These are phyloP conservation scores for Pithys albifrons DNA, from an alignment of 2,113 vertebrate species.

Conservation along the genomic window DNA sequence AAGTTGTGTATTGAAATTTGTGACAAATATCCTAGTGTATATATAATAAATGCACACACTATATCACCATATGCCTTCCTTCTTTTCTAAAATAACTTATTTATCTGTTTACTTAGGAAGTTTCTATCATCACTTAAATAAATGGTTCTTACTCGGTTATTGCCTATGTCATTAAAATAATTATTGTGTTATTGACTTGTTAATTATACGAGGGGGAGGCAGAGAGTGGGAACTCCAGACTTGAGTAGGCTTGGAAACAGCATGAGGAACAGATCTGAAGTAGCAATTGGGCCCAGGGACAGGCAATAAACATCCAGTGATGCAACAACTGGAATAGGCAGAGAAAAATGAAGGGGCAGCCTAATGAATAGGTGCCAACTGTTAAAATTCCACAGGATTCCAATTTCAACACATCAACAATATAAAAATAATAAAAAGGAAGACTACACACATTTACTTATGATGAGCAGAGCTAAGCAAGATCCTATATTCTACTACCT, in stretches of 20 bases:
- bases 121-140: background rate
- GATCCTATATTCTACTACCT: background rate
- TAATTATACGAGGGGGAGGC: background rate
- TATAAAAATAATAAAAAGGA: too few relatives aligned
- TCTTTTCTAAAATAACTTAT: background rate
- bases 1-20: background rate
- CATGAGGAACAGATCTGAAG: background rate
- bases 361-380: background rate
- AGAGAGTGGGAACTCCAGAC: background rate
- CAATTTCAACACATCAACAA: background rate
- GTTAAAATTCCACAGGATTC: background rate
- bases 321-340: background rate
- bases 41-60: background rate
- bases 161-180: constrained; percentile 6
- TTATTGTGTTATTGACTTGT: background rate
- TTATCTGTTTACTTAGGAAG: background rate
- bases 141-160: background rate
- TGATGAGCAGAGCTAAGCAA: background rate
- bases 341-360: background rate
- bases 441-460: background rate
- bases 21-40: background rate
- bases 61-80: background rate
- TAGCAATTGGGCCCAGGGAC: background rate
- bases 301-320: background rate
- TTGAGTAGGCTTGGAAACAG: background rate